phyloP scores from a whole-genome alignment of 2,797 vertebrate genomes.

The Columba guinea region DNA sequence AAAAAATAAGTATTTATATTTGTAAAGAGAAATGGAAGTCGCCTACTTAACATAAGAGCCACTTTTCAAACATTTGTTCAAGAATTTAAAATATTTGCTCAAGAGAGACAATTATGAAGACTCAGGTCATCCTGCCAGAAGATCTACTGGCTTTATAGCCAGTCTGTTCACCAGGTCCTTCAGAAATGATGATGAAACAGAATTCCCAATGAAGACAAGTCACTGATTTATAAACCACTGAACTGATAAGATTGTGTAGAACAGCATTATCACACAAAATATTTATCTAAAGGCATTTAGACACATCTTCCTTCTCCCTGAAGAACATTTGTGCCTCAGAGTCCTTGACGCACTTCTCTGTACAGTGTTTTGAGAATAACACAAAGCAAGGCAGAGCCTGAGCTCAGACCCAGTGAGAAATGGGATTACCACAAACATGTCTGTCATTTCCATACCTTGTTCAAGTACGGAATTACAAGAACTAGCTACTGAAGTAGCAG shows the following conservation, averaged over 20 bases:
- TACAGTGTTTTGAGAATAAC: background rate
- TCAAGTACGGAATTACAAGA: background rate
- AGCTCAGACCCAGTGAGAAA: background rate
- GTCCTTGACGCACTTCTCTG: background rate
- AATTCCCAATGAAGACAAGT: background rate
- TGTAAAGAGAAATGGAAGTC: constrained; percentile 11
- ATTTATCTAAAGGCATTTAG: background rate
- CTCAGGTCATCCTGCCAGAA: constrained; percentile 7
- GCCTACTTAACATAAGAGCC: constrained; percentile 2
- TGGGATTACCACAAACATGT: background rate
- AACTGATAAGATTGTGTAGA: background rate
- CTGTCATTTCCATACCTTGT: background rate
- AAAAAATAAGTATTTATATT: background rate
- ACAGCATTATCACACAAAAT: background rate
- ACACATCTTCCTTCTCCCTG: background rate
- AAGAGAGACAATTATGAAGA: background rate
- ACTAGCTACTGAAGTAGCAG: background rate
- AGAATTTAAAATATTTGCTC: constrained; percentile 34
- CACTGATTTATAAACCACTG: background rate
- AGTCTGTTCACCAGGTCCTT: background rate
- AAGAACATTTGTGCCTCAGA: background rate
- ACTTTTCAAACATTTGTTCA: constrained; percentile 33
- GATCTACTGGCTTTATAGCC: background rate
- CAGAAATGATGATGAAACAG: background rate
- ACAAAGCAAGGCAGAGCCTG: background rate